These are phyloP conservation scores for Uria aalge DNA, from an alignment of 2,113 vertebrate genomes.

Conservation along the genomic window DNA sequence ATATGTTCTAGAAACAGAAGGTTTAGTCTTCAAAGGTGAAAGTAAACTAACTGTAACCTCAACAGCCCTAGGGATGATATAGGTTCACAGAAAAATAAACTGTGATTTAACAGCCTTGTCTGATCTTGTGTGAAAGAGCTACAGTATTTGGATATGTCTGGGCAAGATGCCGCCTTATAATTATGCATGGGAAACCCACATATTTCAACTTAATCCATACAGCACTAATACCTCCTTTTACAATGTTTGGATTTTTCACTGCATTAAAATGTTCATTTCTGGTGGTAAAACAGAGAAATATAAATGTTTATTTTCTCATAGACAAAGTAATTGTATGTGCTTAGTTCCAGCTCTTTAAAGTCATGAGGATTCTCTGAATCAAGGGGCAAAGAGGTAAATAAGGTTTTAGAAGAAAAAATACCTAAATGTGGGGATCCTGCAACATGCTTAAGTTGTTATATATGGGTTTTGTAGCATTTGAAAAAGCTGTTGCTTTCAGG, in stretches of 20 bases:
- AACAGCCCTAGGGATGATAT: background rate
- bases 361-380: background rate
- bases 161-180: background rate
- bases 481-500: background rate
- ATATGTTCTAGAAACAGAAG: background rate
- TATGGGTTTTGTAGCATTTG: background rate
- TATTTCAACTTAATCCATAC: background rate
- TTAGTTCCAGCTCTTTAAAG: background rate
- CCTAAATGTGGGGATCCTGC: background rate
- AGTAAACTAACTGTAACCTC: background rate
- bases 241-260: background rate
- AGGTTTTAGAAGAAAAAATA: background rate
- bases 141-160: background rate
- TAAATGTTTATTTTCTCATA: background rate
- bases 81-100: constrained; percentile 41
- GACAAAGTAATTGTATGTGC: background rate
- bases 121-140: constrained; percentile 33
- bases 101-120: constrained; percentile 7
- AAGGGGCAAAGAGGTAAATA: background rate
- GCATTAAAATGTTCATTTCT: background rate
- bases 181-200: background rate
- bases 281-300: background rate
- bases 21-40: background rate
- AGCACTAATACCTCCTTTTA: background rate
- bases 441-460: background rate